A percentile compares a stretch with the other conserved stretches of the same genome.
These are phyloP conservation scores for Malacosoma neustria DNA, from an alignment of 2,888 invertebrate genomes.

Conservation along the genomic window DNA sequence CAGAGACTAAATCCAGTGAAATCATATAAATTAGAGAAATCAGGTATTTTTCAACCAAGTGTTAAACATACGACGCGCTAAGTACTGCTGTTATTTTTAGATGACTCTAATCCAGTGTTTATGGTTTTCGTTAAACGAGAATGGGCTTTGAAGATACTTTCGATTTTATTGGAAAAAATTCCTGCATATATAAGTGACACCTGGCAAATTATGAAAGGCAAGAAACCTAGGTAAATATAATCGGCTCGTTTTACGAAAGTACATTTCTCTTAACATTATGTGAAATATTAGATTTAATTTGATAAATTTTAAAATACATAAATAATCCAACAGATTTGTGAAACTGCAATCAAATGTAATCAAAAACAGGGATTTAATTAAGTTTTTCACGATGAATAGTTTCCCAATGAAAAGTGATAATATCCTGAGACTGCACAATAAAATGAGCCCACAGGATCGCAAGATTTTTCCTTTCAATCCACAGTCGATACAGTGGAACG, in stretches of 20 bases:
- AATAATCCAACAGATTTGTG: not conserved
- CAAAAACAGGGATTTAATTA: not conserved
- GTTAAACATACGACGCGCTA: too few relatives aligned
- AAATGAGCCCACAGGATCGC: not conserved
- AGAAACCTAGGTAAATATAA: not conserved
- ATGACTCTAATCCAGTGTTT: not conserved
- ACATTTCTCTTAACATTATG: too few relatives aligned
- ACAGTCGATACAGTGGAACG: not conserved
- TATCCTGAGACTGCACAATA: not conserved
- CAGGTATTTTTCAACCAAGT: too few relatives aligned
- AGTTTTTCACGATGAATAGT: not conserved
- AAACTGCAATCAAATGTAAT: not conserved
- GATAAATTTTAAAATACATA: too few relatives aligned
- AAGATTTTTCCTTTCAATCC: not conserved
- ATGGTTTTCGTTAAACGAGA: not conserved
- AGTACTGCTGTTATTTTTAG: too few relatives aligned
- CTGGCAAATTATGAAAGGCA: not conserved
- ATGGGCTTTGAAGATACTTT: not conserved
- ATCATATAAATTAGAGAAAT: too few relatives aligned
- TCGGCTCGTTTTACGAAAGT: not conserved
- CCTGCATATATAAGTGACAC: not conserved
- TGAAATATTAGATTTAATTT: too few relatives aligned
- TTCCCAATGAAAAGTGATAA: not conserved
- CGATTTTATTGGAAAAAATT: not conserved
- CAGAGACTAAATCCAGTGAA: too few relatives aligned